phyloP scores from a whole-genome alignment of 2,797 vertebrate genomes.

The Microctenopoma stevenorrisi region DNA sequence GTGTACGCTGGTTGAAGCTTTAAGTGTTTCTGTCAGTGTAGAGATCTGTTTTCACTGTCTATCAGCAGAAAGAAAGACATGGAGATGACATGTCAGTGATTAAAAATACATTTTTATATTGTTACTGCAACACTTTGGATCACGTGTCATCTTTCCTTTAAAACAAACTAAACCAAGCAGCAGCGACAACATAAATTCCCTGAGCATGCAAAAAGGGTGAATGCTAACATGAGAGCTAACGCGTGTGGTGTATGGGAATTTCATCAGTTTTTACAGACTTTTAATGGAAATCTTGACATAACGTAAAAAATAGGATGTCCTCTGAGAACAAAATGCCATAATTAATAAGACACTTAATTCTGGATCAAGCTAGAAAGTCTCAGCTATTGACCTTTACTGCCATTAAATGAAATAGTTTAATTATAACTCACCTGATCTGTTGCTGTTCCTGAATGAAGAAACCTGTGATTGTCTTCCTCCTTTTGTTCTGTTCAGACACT shows the following conservation, averaged over 20 bases:
- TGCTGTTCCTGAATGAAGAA: constrained; percentile 5
- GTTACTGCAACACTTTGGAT: too few species aligned
- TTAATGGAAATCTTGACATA: background rate
- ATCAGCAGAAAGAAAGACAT: background rate
- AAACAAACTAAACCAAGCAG: too few species aligned
- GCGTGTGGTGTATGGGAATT: background rate
- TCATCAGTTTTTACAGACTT: too few species aligned
- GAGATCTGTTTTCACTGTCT: constrained; percentile 9
- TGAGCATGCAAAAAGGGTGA: too few species aligned
- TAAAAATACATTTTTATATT: background rate
- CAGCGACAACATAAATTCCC: too few species aligned
- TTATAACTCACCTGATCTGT: background rate
- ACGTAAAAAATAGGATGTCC: background rate
- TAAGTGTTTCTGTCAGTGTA: background rate
- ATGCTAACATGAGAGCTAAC: background rate
- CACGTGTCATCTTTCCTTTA: too few species aligned
- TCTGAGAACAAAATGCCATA: too few species aligned
- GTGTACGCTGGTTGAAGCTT: background rate
- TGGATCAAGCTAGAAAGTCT: too few species aligned
- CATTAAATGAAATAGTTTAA: too few species aligned
- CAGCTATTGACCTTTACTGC: too few species aligned
- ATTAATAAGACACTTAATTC: too few species aligned
- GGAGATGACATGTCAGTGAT: background rate
- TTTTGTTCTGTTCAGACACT: background rate
- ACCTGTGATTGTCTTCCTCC: background rate